Evolutionary conservation across 2,113 vertebrate species (phyloP).

Genomic region (Bothrops jararaca): DNA sequence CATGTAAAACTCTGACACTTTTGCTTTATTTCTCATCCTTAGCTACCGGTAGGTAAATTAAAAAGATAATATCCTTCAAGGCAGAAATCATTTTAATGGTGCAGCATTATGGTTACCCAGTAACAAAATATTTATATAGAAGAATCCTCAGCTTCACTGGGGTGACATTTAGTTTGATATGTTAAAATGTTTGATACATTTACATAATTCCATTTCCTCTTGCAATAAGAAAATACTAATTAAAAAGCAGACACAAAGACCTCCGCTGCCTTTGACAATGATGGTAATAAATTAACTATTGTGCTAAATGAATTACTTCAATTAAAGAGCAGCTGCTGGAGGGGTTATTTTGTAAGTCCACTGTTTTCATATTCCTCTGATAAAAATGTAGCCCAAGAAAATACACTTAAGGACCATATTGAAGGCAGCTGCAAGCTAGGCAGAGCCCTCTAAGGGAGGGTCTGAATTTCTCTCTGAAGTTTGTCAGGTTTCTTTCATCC

Average conservation of each 20-base stretch:
- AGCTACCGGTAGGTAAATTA: neutral
- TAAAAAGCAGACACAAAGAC: neutral
- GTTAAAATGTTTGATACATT: neutral
- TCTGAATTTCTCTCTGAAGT: neutral
- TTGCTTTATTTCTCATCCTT: neutral
- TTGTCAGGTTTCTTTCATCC: neutral
- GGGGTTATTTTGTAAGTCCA: constrained; percentile 18
- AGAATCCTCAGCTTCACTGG: neutral
- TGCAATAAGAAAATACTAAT: neutral
- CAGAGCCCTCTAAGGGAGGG: neutral
- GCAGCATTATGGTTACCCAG: neutral
- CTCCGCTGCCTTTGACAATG: neutral
- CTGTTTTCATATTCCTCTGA: constrained; percentile 6
- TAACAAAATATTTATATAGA: neutral
- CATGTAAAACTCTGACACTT: neutral
- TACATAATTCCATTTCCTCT: neutral
- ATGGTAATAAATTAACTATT: neutral
- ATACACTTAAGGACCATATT: neutral
- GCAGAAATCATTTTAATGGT: neutral
- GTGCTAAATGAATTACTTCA: constrained; percentile 12
- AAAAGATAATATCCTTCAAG: neutral
- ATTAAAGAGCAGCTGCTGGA: constrained; percentile 13
- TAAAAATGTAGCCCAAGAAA: constrained; percentile 16
- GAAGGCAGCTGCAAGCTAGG: neutral
- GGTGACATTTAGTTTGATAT: neutral